Conservation (phyloP, 64 coral and sea anemone species). For the Porites lutea region DNA sequence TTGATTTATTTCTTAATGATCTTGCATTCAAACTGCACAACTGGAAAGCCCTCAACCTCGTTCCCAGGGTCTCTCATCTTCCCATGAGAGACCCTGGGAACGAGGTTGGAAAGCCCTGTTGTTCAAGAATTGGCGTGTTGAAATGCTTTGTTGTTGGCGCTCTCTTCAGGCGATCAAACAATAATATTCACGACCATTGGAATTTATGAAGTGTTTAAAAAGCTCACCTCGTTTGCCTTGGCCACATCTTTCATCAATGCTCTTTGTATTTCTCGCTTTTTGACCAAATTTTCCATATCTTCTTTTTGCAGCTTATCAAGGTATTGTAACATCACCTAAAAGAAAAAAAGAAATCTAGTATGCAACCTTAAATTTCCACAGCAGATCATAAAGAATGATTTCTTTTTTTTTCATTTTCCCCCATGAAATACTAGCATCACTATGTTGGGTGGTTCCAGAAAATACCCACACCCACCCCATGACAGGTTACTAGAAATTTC, state of each 20-base stretch:
- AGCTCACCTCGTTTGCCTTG: slow-evolving; percentile 88
- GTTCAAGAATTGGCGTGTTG: not conserved
- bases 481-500: too few species aligned
- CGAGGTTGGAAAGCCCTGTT: not conserved
- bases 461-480: too few species aligned
- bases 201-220: too few species aligned
- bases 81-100: too few species aligned
- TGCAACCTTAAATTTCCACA: not conserved
- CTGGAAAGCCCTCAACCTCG: not conserved
- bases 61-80: too few species aligned
- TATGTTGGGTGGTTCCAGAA: too few species aligned
- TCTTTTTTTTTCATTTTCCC: too few species aligned
- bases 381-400: too few species aligned
- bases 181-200: too few species aligned
- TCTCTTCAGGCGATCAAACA: not conserved
- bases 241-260: slow-evolving; percentile 85
- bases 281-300: slow-evolving; percentile 89
- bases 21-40: slow-evolving; percentile 53
- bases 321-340: slow-evolving; percentile 92
- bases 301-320: slow-evolving; percentile 90
- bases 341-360: not conserved
- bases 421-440: too few species aligned
- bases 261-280: slow-evolving; percentile 85
- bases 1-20: not conserved
- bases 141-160: slow-evolving; percentile 37